phyloP scores from a whole-genome alignment of 2,888 invertebrate species.

The Tuberolachnus salignus region DNA sequence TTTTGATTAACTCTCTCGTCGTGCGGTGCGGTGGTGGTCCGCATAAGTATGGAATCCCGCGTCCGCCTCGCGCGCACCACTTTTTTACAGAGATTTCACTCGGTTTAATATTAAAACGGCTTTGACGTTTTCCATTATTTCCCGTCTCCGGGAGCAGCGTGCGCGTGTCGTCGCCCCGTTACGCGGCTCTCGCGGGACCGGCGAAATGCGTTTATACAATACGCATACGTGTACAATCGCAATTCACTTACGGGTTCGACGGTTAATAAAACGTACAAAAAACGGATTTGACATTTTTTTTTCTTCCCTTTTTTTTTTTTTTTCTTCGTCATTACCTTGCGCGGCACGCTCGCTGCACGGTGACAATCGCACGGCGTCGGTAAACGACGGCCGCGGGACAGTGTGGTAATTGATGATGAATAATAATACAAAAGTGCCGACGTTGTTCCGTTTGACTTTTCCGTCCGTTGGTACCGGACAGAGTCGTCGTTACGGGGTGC shows the following conservation, averaged over 20 bases:
- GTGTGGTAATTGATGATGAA: not conserved
- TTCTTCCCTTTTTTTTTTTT: too few relatives aligned
- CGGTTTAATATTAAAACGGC: conserved; percentile 24
- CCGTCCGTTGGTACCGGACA: not conserved
- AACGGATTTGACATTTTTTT: conserved; percentile 21
- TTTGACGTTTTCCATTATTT: conserved; percentile 31
- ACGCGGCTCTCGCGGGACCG: not conserved
- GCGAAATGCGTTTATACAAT: too few relatives aligned
- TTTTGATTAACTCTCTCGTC: not conserved
- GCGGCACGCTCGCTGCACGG: not conserved
- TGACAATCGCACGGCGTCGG: not conserved
- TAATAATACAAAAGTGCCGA: not conserved
- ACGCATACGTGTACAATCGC: conserved; percentile 4
- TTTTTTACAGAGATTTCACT: conserved; percentile 2
- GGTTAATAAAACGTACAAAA: not conserved
- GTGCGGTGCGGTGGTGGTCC: too few relatives aligned
- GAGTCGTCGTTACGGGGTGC: too few relatives aligned
- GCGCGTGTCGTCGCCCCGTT: too few relatives aligned
- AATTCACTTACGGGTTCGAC: conserved; percentile 10
- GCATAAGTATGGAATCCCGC: too few relatives aligned
- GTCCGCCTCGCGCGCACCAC: not conserved
- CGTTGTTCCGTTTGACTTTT: not conserved
- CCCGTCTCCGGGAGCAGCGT: too few relatives aligned
- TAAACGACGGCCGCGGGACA: not conserved
- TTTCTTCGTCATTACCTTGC: too few relatives aligned